phyloP scores from a whole-genome alignment of 2,888 invertebrate species.

The Physocephala rufipes region DNA sequence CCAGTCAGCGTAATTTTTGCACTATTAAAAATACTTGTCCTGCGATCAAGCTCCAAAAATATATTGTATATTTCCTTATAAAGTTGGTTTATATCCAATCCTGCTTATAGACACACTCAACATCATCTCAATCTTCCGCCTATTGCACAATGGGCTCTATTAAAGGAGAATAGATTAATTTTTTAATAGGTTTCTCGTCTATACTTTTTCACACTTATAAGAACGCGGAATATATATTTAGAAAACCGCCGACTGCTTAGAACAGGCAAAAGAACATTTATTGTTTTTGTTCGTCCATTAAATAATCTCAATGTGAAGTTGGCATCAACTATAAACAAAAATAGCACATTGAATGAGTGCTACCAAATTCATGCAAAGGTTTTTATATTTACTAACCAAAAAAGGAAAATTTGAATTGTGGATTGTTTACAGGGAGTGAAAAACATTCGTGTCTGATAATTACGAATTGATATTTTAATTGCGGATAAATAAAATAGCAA shows the following conservation, averaged over 20 bases:
- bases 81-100: neutral
- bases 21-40: neutral
- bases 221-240: neutral
- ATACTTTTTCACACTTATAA: neutral
- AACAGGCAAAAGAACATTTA: slow-evolving; percentile 25
- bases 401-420: too few relatives aligned
- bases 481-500: too few relatives aligned
- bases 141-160: neutral
- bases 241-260: slow-evolving; percentile 11
- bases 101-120: too few relatives aligned
- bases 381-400: neutral
- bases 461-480: too few relatives aligned
- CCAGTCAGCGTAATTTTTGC: slow-evolving; percentile 15
- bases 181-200: neutral
- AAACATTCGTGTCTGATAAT: too few relatives aligned
- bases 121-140: neutral
- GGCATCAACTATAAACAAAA: neutral
- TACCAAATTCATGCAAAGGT: neutral
- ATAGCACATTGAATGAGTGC: neutral
- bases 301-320: neutral
- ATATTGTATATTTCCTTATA: neutral
- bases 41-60: neutral
- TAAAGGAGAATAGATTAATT: too few relatives aligned
- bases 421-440: too few relatives aligned
- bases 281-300: slow-evolving; percentile 25